A percentile compares a stretch with the other conserved stretches of the same genome.
Conservation (phyloP, 2,888 invertebrate species). For the Beris chalybata region DNA sequence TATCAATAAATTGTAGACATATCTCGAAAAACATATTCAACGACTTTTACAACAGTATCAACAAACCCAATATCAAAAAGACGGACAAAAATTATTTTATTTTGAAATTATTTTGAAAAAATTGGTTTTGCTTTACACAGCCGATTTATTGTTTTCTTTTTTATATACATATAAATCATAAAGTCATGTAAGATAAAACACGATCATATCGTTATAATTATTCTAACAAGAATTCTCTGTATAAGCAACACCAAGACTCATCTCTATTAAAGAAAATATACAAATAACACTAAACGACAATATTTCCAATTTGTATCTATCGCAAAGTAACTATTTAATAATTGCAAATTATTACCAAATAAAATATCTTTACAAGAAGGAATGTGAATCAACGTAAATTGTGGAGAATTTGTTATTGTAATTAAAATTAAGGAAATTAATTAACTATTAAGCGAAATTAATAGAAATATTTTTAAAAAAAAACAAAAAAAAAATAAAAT, state of each 20-base stretch:
- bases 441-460: constrained; percentile 14
- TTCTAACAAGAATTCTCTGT: no score
- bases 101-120: background rate
- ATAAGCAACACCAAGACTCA: no score
- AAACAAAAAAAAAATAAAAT: constrained; percentile 35
- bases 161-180: no score
- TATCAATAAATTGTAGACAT: constrained; percentile 1
- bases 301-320: constrained; percentile 27
- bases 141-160: background rate
- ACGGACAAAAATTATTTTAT: background rate
- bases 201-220: no score
- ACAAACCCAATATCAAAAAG: background rate
- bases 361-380: background rate
- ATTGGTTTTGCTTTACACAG: no score
- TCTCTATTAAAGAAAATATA: no score
- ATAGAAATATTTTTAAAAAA: constrained; percentile 33
- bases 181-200: no score
- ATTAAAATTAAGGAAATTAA: background rate
- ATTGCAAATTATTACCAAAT: constrained; percentile 3
- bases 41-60: constrained; percentile 9
- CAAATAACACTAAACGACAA: constrained; percentile 9
- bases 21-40: constrained; percentile 23
- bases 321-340: constrained; percentile 8
- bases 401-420: background rate
- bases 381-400: background rate